Conservation (phyloP, 92 coral and sea anemone genomes). For the Parazoanthus swiftii region DNA sequence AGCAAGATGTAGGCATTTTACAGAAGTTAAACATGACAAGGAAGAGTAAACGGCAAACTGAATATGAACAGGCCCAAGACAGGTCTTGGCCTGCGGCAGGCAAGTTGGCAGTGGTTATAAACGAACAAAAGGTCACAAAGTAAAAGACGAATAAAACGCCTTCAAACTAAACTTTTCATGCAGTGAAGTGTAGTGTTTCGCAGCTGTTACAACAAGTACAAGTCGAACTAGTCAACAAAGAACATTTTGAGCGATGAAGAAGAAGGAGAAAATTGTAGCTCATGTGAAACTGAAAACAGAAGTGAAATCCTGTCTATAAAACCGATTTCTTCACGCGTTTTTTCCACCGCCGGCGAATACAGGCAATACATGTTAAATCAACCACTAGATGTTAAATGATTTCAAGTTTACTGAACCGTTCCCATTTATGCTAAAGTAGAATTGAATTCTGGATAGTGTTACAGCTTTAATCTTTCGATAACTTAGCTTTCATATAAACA, state of each 20-base stretch:
- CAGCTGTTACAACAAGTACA: neutral
- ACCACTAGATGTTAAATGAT: neutral
- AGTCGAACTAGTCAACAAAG: neutral
- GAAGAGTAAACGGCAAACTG: no score
- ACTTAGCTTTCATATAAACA: neutral
- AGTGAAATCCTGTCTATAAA: no score
- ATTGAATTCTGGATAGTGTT: neutral
- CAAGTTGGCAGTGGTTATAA: neutral
- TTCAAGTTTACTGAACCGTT: no score
- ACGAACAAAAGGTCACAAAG: no score
- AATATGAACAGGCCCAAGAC: neutral
- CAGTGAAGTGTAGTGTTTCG: neutral
- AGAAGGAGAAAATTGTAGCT: neutral
- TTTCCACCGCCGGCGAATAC: neutral
- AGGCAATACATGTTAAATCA: neutral
- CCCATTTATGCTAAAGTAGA: neutral
- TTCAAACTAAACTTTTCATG: neutral
- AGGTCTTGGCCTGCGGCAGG: neutral
- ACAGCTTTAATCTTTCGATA: constrained; percentile 3
- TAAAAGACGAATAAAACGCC: neutral
- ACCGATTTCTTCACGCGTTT: neutral
- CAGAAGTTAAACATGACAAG: no score
- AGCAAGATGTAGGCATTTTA: no score
- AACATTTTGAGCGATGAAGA: neutral
- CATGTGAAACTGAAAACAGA: neutral